phyloP scores from a whole-genome alignment of 2,888 invertebrate species.

The Acronicta psi region DNA sequence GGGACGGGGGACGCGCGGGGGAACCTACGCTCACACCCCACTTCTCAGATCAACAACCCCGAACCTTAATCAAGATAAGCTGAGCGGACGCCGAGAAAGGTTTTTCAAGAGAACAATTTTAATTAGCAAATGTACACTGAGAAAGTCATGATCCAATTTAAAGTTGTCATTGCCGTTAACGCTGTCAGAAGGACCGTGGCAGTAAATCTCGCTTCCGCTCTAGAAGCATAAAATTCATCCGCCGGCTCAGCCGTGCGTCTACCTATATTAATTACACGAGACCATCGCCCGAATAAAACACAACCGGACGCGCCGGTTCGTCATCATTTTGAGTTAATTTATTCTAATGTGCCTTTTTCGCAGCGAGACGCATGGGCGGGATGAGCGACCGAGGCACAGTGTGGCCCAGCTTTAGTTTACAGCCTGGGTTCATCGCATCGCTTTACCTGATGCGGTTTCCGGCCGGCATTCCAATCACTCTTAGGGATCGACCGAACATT shows the following conservation, averaged over 20 bases:
- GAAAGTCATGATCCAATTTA: slow-evolving; percentile 51
- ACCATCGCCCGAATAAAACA: slow-evolving; percentile 67
- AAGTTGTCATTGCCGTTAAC: slow-evolving; percentile 52
- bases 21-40: slow-evolving; percentile 63
- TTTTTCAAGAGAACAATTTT: slow-evolving; percentile 71
- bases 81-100: slow-evolving; percentile 67
- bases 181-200: slow-evolving; percentile 45
- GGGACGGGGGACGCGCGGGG: slow-evolving; percentile 53
- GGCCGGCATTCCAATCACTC: slow-evolving; percentile 76
- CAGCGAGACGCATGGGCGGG: slow-evolving; percentile 58
- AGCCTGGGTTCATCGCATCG: slow-evolving; percentile 66
- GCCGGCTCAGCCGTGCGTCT: slow-evolving; percentile 49
- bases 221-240: slow-evolving; percentile 60
- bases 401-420: slow-evolving; percentile 51
- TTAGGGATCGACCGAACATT: slow-evolving; percentile 49
- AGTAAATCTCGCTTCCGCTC: slow-evolving; percentile 62
- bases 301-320: slow-evolving; percentile 68
- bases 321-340: slow-evolving; percentile 70
- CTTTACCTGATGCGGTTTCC: slow-evolving; percentile 83
- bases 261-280: slow-evolving; percentile 64
- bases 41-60: slow-evolving; percentile 84
- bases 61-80: slow-evolving; percentile 82
- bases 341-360: slow-evolving; percentile 73
- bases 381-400: slow-evolving; percentile 52
- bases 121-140: slow-evolving; percentile 69